Conservation (phyloP, 2,888 invertebrate genomes). For the Daptonema setosum region DNA sequence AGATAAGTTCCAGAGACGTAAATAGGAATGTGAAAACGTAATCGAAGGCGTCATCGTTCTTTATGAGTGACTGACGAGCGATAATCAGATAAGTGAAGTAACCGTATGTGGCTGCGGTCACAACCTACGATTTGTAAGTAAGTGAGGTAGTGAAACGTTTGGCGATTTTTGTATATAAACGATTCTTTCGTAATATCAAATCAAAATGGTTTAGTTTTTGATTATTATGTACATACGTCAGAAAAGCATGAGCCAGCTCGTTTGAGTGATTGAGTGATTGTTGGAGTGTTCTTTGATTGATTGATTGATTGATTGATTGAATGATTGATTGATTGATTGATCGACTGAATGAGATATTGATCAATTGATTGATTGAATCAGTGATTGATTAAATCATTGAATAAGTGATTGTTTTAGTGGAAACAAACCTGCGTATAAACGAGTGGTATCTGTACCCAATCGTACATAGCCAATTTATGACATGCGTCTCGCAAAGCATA, state of each 20-base stretch:
- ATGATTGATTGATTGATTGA: too few relatives aligned
- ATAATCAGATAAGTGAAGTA: slow-evolving; percentile 70
- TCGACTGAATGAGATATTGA: too few relatives aligned
- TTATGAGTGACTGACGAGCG: slow-evolving; percentile 59
- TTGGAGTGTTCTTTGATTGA: too few relatives aligned
- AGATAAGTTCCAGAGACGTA: neutral
- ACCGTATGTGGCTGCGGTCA: slow-evolving; percentile 66
- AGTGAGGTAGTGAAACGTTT: too few relatives aligned
- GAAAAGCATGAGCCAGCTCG: too few relatives aligned
- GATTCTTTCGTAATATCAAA: too few relatives aligned
- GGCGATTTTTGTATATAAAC: too few relatives aligned
- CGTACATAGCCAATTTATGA: slow-evolving; percentile 22
- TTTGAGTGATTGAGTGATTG: neutral
- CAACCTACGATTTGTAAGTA: slow-evolving; percentile 29
- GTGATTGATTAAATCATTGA: too few relatives aligned
- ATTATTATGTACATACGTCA: neutral
- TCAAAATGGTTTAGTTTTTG: neutral
- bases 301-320: too few relatives aligned
- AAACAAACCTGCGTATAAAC: slow-evolving; percentile 24
- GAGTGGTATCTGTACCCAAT: slow-evolving; percentile 31
- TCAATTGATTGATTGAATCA: too few relatives aligned
- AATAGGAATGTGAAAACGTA: neutral
- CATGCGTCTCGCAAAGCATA: neutral
- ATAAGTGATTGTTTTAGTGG: too few relatives aligned
- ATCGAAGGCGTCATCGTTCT: slow-evolving; percentile 8